Evolutionary conservation across 2,113 vertebrate species (phyloP), one percentile per base, ranked within the genome.

Genomic region (Stegostoma tigrinum): DNA sequence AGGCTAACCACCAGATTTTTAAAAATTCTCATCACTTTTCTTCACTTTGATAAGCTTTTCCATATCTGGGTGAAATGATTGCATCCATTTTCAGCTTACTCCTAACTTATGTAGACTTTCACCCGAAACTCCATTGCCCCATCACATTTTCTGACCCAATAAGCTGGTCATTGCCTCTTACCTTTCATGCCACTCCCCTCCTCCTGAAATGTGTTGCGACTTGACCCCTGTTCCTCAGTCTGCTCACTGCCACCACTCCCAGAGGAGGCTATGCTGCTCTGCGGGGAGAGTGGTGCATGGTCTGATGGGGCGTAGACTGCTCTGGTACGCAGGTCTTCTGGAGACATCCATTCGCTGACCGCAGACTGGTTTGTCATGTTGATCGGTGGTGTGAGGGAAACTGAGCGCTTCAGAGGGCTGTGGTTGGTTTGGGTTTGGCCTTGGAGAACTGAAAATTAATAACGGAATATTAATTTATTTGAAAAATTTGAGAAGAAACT

Each of bases 131-230:
- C 38, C 6, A 3, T 61, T 12, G 27, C 64, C 34, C 52, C 30
- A 90, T 61, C 12, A 55, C 87, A 90, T 34, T 90, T 83, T 42
- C 80, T 90, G 87, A 61, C 8, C 87, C 87, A 61, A 90, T 61
- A 90, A 55, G 52, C 87, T 90, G 27, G 30, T 90, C 87, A 90
- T 90, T 95, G 3, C 42, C 21, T 61, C 61, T 61, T 45, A 99
- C 99, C 99, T 98, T 98, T 99, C 99, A 99, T 99, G 96, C 99
- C 99, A 48, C 98, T 99, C 96, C 98, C 98, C 0, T 99, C 98
- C 96, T 99, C 98, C 96, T 98, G 98, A 97, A 99, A 99, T 95
- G 98, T 98, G 97, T 99, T 99, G 90, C 99, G 98, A 52, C 97
- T 96, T 68, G 97, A 98, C 95, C 97, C 96, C 96, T 98, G 98